These are phyloP conservation scores for Bombus huntii DNA, from an alignment of 1,140 invertebrate genomes.

Conservation along the genomic window DNA sequence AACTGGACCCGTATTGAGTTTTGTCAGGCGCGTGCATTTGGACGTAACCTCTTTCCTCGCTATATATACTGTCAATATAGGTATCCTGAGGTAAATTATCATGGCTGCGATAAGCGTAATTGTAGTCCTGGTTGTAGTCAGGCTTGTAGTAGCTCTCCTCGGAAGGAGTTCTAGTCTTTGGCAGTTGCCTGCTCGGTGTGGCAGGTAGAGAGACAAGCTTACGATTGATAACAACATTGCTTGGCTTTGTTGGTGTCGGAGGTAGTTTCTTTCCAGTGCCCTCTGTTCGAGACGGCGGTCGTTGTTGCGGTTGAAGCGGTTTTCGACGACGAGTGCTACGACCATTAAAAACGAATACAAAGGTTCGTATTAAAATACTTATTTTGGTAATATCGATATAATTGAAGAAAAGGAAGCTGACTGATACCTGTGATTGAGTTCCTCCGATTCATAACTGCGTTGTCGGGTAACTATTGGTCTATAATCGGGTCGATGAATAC, in stretches of 20 bases:
- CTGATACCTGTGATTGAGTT: slow-evolving; percentile 76
- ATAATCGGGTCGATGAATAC: slow-evolving; percentile 77
- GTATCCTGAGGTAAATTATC: slow-evolving; percentile 84
- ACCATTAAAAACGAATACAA: slow-evolving; percentile 60
- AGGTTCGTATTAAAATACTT: too few relatives aligned
- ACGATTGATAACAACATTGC: slow-evolving; percentile 71
- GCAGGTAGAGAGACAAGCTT: slow-evolving; percentile 82
- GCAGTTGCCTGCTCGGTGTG: slow-evolving; percentile 83
- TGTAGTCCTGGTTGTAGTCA: slow-evolving; percentile 88
- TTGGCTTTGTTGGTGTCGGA: slow-evolving; percentile 80
- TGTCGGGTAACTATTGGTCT: slow-evolving; percentile 77
- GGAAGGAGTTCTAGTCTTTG: slow-evolving; percentile 80
- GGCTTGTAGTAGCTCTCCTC: slow-evolving; percentile 82
- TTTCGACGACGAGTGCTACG: slow-evolving; percentile 72
- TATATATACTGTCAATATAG: slow-evolving; percentile 72
- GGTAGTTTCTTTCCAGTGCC: slow-evolving; percentile 79
- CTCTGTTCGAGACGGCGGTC: slow-evolving; percentile 73
- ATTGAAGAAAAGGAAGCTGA: background rate
- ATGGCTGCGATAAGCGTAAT: slow-evolving; percentile 87
- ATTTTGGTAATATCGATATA: too few relatives aligned
- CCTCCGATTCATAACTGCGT: slow-evolving; percentile 79
- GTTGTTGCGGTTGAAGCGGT: slow-evolving; percentile 73
- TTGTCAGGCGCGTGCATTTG: slow-evolving; percentile 63
- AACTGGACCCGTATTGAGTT: slow-evolving; percentile 64
- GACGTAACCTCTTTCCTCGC: slow-evolving; percentile 58